Conservation (phyloP, 2,888 invertebrate genomes). For the Neoscelio sp. region DNA sequence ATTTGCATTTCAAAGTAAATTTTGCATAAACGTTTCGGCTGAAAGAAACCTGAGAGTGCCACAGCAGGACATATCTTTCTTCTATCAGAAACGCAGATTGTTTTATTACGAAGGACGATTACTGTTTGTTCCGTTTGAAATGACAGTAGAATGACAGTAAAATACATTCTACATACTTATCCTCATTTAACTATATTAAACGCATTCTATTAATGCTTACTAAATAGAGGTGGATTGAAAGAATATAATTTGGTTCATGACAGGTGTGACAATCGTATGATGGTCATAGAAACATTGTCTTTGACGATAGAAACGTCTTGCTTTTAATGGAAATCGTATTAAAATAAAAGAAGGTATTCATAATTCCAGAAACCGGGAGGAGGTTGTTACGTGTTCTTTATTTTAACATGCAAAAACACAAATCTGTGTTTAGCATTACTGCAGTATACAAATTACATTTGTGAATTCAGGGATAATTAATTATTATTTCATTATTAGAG, state of each 20-base stretch:
- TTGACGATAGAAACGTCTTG: background rate
- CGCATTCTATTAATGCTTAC: background rate
- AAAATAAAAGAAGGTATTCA: background rate
- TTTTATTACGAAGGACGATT: constrained; percentile 23
- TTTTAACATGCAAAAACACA: constrained; percentile 4
- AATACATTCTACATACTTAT: constrained; percentile 16
- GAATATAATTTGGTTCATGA: background rate
- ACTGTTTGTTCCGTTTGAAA: constrained; percentile 7
- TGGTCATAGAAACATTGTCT: constrained; percentile 4
- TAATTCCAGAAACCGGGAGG: too few species aligned
- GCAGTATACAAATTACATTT: constrained; percentile 15
- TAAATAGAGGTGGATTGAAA: constrained; percentile 13
- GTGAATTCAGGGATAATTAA: constrained; percentile 5
- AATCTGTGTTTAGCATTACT: constrained; percentile 2
- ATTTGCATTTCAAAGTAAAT: constrained; percentile 3
- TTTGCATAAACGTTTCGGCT: background rate
- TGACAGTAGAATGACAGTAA: background rate
- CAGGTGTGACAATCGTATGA: background rate
- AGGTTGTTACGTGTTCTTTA: too few species aligned
- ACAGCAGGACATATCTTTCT: background rate
- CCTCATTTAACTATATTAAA: background rate
- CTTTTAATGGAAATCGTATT: constrained; percentile 1
- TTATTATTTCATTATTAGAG: constrained; percentile 9
- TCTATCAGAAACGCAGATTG: constrained; percentile 32
- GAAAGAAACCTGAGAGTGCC: constrained; percentile 11